phyloP scores from a whole-genome alignment of 2,797 vertebrate genomes.

The Syndactyla subalaris region DNA sequence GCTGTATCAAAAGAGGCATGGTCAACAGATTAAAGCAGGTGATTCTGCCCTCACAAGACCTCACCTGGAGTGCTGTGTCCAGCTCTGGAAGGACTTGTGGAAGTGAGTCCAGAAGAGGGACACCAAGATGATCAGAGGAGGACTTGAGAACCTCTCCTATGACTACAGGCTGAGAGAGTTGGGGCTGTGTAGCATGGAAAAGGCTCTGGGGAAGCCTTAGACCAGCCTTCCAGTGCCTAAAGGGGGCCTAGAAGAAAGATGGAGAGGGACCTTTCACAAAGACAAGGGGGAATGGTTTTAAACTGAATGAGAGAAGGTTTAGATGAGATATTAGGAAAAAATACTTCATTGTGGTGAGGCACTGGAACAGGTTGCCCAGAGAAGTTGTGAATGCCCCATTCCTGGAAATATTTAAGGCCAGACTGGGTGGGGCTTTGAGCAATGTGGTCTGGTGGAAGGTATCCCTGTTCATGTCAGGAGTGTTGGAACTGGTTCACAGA shows the following conservation, averaged over 20 bases:
- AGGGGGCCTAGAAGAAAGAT: background rate
- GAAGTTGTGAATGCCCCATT: background rate
- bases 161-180: background rate
- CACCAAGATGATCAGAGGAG: background rate
- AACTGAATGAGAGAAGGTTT: background rate
- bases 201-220: background rate
- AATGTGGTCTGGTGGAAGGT: background rate
- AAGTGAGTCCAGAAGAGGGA: background rate
- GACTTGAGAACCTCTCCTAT: background rate
- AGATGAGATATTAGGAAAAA: background rate
- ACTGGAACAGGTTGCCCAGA: accelerated
- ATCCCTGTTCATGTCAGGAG: background rate
- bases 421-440: background rate
- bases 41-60: background rate
- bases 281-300: background rate
- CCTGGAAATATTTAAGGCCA: background rate
- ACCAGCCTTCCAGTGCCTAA: background rate
- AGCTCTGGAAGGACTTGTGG: background rate
- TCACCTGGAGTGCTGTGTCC: background rate
- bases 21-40: background rate
- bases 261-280: background rate
- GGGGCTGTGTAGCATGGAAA: background rate
- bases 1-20: background rate
- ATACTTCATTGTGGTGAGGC: background rate
- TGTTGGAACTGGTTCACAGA: background rate